Percentiles rank a stretch among this genome's conserved stretches.
phyloP scores from a whole-genome alignment of 37 sponge, comb jelly and placozoan species.

The Tethya wilhelma region DNA sequence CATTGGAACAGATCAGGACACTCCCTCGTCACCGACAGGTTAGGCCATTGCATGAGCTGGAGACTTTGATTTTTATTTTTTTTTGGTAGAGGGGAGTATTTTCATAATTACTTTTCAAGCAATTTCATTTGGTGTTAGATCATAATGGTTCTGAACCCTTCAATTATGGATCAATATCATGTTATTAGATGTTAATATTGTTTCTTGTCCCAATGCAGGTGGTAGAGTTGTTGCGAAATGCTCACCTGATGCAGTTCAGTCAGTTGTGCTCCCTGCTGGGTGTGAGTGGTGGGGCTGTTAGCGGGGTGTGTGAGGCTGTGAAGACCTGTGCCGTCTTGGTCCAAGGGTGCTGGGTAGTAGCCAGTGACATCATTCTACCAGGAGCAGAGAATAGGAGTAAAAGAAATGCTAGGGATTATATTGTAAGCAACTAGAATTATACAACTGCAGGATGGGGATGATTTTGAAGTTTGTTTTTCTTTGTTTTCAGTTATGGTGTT shows the following conservation, averaged over 20 bases:
- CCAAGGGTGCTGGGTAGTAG: slow-evolving; percentile 84
- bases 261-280: slow-evolving; percentile 60
- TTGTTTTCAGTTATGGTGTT: slow-evolving; percentile 63
- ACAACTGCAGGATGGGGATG: too few species aligned
- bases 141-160: neutral
- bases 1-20: slow-evolving; percentile 26
- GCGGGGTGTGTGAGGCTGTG: slow-evolving; percentile 35
- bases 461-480: too few species aligned
- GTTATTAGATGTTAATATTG: slow-evolving; percentile 15
- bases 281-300: neutral
- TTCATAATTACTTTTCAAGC: too few species aligned
- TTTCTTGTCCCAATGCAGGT: neutral
- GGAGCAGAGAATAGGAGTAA: neutral
- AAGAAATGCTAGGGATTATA: slow-evolving; percentile 64
- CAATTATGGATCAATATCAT: neutral
- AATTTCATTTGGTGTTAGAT: too few species aligned
- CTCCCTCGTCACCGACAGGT: slow-evolving; percentile 52
- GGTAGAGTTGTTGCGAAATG: slow-evolving; percentile 13
- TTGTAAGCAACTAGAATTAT: slow-evolving; percentile 55
- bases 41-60: neutral
- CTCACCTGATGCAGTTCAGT: slow-evolving; percentile 42
- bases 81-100: too few species aligned
- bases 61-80: too few species aligned
- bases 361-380: slow-evolving; percentile 37
- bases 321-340: slow-evolving; percentile 62